Conservation (phyloP, 2,888 invertebrate species). For the Aleiodes testaceus region DNA sequence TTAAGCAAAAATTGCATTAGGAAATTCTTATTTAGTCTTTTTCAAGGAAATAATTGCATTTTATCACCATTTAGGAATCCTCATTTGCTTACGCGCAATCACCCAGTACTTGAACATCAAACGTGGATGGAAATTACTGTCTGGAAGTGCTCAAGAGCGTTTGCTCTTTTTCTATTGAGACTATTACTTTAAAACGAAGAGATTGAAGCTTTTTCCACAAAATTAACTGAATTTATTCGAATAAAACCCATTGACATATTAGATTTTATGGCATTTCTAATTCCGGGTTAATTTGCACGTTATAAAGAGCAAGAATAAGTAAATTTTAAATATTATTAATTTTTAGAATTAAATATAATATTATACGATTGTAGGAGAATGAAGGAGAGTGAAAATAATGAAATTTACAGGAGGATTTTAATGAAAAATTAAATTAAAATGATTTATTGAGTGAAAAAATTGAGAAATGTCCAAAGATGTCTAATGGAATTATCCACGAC, state of each 20-base stretch:
- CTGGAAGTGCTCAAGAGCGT: conserved; percentile 89
- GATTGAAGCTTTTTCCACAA: conserved; percentile 29
- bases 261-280: conserved; percentile 65
- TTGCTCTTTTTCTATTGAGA: conserved; percentile 88
- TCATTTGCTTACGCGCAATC: conserved; percentile 90
- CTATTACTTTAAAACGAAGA: conserved; percentile 35
- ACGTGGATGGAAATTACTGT: conserved; percentile 89
- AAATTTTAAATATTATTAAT: conserved; percentile 36
- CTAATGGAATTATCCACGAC: conserved; percentile 12
- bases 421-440: conserved; percentile 1
- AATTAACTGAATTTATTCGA: conserved; percentile 17
- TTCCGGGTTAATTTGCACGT: conserved; percentile 58
- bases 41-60: not conserved
- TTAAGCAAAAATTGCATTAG: too few species aligned
- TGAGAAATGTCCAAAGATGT: conserved; percentile 13
- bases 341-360: conserved; percentile 16
- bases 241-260: conserved; percentile 55
- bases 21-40: too few species aligned
- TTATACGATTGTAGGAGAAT: conserved; percentile 20
- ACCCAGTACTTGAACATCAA: conserved; percentile 93
- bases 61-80: conserved; percentile 78
- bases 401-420: conserved; percentile 9
- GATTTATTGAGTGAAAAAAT: conserved; percentile 16
- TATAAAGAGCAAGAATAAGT: conserved; percentile 46
- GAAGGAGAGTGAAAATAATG: not conserved